Evolutionary conservation across 1,140 invertebrate genomes (phyloP), one percentile per base, ranked within the genome.

Genomic region (Aphidius gifuensis): DNA sequence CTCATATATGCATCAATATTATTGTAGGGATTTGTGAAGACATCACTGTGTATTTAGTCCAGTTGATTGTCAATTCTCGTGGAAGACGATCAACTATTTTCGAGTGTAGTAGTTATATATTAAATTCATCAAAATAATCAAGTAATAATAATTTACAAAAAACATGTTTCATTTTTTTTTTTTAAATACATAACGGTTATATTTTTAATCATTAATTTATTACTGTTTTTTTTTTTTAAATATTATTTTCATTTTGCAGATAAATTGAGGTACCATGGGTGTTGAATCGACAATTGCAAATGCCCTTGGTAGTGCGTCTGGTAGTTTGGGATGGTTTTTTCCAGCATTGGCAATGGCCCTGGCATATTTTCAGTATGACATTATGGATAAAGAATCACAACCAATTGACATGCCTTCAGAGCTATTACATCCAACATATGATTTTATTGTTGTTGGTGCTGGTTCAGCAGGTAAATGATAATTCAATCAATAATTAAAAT

Each of bases 381-480:
- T 88, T 62, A 77, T 87, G 61, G 91, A 93, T 72, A 90, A 90
- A 1, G 91, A 92, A 70, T 87, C 88, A 0, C 81, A 87, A 55
- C 85, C 87, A 0, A 87, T 88, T 1, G 85, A 92, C 62, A 78
- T 90, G 4, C 82, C 85, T 1, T 84, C 87, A 1, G 85, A 87
- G 32, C 71, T 84, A 5, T 74, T 92, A 16, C 67, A 87, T n/a
- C 83, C 85, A 1, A 83, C 88, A 23, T 94, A 93, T 67, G 92
- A 94, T 76, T 94, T 94, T 67, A 92, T 95, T 60, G 82, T 93
- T 61, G 88, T 98, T n/a, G 97, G 97, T 0, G 92, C 89, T 1
- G 96, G 96, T 8, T 97, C 95, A 0, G 94, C 95, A 69, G 96
- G 94, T 88, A 74, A 67, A 67, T 16, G 16, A 85, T 69, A 71